Evolutionary conservation across 2,113 vertebrate species (phyloP).

Genomic region (Ascaphus truei): DNA sequence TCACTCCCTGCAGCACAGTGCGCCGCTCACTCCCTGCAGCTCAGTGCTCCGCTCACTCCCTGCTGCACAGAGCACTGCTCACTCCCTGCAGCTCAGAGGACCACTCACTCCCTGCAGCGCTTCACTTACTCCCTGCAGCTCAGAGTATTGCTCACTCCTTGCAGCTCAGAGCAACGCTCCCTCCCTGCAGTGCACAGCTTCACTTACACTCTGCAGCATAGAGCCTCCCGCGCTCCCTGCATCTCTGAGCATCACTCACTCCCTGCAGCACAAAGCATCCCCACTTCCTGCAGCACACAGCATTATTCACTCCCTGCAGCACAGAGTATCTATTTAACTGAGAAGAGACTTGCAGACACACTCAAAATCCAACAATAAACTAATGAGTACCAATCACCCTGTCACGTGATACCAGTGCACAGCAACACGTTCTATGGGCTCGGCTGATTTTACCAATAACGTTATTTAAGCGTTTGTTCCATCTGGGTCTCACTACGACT

Average conservation of each 20-base stretch:
- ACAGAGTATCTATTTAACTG: neutral
- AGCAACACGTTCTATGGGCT: neutral
- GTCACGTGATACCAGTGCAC: neutral
- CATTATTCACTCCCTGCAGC: neutral
- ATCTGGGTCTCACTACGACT: neutral
- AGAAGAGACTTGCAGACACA: neutral
- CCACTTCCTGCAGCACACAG: neutral
- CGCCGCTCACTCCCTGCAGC: neutral
- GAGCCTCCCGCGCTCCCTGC: neutral
- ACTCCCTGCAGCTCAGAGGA: neutral
- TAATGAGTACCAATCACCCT: too few species aligned
- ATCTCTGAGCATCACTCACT: neutral
- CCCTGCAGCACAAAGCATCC: neutral
- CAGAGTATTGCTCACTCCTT: neutral
- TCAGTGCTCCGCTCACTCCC: neutral
- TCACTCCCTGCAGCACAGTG: neutral
- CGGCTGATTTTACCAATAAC: neutral
- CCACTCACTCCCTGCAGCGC: neutral
- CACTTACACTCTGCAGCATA: neutral
- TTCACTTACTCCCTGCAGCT: neutral
- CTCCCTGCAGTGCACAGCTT: neutral
- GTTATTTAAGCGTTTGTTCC: neutral
- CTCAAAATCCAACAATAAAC: neutral
- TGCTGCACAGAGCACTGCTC: neutral
- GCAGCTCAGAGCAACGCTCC: too few species aligned